A percentile compares a stretch with the other conserved stretches of the same genome.
phyloP scores from a whole-genome alignment of 1,140 invertebrate genomes.

The Lethocerus indicus region DNA sequence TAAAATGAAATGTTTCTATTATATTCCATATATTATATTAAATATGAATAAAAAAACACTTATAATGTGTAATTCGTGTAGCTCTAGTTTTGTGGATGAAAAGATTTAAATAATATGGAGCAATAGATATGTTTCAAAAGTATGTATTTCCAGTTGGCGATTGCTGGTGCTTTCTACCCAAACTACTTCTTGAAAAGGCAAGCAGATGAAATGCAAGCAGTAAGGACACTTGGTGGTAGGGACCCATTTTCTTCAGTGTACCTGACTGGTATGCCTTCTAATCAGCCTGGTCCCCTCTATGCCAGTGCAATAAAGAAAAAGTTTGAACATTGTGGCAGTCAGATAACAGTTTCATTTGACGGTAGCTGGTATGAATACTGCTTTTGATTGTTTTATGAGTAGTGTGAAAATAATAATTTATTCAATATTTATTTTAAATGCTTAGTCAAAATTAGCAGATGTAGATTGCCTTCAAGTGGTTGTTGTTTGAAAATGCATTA shows the following conservation, averaged over 20 bases:
- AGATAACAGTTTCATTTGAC: conserved; percentile 46
- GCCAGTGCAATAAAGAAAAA: conserved; percentile 33
- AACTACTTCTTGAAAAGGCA: conserved; percentile 58
- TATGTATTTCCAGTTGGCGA: conserved; percentile 37
- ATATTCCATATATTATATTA: too few relatives aligned
- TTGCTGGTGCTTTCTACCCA: conserved; percentile 79
- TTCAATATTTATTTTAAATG: too few relatives aligned
- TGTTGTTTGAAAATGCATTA: too few relatives aligned
- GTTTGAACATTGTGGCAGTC: conserved; percentile 25
- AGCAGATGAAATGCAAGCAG: conserved; percentile 39
- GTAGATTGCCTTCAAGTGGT: too few relatives aligned
- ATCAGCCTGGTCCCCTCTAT: conserved; percentile 59
- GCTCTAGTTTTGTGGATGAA: too few relatives aligned
- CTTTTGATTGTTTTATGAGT: background rate
- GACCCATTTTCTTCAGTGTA: conserved; percentile 64
- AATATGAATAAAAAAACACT: too few relatives aligned
- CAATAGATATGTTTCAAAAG: too few relatives aligned
- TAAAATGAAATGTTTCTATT: too few relatives aligned
- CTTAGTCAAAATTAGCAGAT: too few relatives aligned
- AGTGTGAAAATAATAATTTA: too few relatives aligned
- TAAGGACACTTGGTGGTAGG: conserved; percentile 41
- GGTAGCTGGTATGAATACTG: conserved; percentile 26
- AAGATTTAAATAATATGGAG: too few relatives aligned
- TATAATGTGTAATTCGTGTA: too few relatives aligned
- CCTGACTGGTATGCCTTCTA: conserved; percentile 44